Conservation (phyloP, 2,888 invertebrate genomes). For the Nowickia ferox region DNA sequence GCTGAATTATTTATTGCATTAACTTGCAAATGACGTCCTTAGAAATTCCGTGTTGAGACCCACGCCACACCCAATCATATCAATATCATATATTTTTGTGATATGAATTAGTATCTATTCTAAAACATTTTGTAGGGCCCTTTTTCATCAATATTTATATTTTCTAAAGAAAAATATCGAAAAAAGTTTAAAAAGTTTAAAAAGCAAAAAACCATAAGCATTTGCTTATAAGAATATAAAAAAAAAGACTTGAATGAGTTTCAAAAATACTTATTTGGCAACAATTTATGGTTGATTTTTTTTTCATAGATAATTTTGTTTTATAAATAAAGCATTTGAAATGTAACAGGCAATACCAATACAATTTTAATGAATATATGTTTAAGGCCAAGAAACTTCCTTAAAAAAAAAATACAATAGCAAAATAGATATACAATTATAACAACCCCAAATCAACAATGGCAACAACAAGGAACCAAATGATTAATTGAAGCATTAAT, state of each 20-base stretch:
- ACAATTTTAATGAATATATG: not conserved
- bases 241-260: not conserved
- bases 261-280: not conserved
- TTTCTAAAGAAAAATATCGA: too few relatives aligned
- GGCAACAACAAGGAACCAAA: constrained; percentile 14
- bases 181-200: not conserved
- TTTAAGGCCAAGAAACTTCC: constrained; percentile 26
- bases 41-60: too few relatives aligned
- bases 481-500: constrained; percentile 77
- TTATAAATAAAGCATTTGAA: constrained; percentile 31
- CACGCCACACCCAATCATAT: too few relatives aligned
- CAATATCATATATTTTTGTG: too few relatives aligned
- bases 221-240: not conserved
- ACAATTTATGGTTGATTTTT: not conserved
- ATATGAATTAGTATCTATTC: too few relatives aligned
- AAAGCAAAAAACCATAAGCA: not conserved
- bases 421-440: constrained; percentile 14
- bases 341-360: not conserved
- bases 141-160: too few relatives aligned
- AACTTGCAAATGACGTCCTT: too few relatives aligned
- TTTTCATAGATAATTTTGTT: constrained; percentile 35
- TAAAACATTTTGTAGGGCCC: too few relatives aligned
- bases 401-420: not conserved
- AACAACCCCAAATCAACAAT: not conserved
- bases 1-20: too few relatives aligned